A percentile compares a stretch with the other conserved stretches of the same genome.
Evolutionary conservation across 92 coral and sea anemone genomes (phyloP).

Genomic region (Palythoa caribaeorum): DNA sequence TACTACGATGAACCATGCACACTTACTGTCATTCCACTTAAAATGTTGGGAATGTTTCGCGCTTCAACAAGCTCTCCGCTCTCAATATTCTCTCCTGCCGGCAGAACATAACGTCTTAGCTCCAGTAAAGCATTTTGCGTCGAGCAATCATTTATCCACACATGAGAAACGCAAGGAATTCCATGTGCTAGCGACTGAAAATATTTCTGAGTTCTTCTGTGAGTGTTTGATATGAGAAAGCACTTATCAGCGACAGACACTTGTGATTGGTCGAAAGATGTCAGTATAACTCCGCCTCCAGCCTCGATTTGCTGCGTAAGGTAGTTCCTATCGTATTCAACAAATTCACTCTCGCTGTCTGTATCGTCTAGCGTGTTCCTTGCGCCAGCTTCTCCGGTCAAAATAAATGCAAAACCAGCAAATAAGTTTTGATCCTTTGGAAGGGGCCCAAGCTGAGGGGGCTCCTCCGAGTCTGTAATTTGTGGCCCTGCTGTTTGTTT

Average conservation of each 20-base stretch:
- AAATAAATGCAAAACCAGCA: slow-evolving; percentile 88
- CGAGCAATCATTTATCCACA: slow-evolving; percentile 87
- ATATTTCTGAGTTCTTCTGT: slow-evolving; percentile 89
- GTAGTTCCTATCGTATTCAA: slow-evolving; percentile 72
- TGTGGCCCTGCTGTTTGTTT: slow-evolving; percentile 11
- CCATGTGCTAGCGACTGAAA: slow-evolving; percentile 90
- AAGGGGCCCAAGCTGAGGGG: slow-evolving; percentile 37
- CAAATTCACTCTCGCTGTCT: slow-evolving; percentile 82
- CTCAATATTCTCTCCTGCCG: slow-evolving; percentile 85
- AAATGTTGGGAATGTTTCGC: slow-evolving; percentile 68
- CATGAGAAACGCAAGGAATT: slow-evolving; percentile 90
- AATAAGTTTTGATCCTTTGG: slow-evolving; percentile 77
- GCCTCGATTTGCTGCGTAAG: slow-evolving; percentile 81
- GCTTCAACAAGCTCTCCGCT: slow-evolving; percentile 82
- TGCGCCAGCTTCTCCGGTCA: slow-evolving; percentile 74
- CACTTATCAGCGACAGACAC: slow-evolving; percentile 69
- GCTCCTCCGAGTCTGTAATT: slow-evolving; percentile 25
- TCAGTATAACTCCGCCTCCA: slow-evolving; percentile 90
- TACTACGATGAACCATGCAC: not conserved
- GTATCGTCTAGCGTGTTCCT: slow-evolving; percentile 58
- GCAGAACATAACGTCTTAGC: slow-evolving; percentile 76
- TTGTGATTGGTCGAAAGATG: slow-evolving; percentile 76
- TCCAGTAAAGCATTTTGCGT: slow-evolving; percentile 58
- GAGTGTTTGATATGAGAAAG: slow-evolving; percentile 81
- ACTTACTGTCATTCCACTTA: slow-evolving; percentile 83